Percentiles rank a stretch among this genome's conserved stretches.
Conservation (phyloP, 2,888 invertebrate genomes). For the Resseliella maxima region DNA sequence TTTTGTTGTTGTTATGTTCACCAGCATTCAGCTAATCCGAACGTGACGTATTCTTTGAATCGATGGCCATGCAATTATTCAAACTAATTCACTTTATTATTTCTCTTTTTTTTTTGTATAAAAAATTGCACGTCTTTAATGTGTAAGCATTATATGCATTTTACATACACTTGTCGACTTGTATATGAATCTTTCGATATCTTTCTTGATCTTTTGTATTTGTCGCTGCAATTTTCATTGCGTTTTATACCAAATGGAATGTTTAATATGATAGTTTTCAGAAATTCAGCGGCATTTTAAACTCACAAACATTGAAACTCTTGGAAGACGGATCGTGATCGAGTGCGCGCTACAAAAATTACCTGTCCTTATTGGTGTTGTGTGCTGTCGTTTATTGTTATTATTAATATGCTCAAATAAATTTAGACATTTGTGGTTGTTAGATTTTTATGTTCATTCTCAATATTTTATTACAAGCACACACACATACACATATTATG, state of each 20-base stretch:
- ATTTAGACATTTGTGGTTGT: conserved; percentile 21
- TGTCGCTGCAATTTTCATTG: neutral
- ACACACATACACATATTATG: no score
- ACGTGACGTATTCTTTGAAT: conserved; percentile 24
- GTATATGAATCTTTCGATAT: neutral
- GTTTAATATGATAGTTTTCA: conserved; percentile 32
- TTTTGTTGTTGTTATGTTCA: no score
- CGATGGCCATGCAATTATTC: conserved; percentile 41
- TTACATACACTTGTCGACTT: neutral
- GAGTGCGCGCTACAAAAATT: neutral
- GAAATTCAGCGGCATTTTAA: neutral
- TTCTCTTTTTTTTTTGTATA: neutral
- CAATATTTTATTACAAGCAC: neutral
- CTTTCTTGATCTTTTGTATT: neutral
- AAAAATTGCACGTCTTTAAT: conserved; percentile 5
- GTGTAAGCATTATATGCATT: conserved; percentile 1
- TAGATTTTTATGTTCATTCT: conserved; percentile 18
- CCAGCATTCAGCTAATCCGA: conserved; percentile 6
- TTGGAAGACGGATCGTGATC: conserved; percentile 5
- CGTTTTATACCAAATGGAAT: neutral
- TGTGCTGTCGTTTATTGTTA: conserved; percentile 14
- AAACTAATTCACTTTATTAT: conserved; percentile 37
- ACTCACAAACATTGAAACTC: neutral
- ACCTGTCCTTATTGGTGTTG: conserved; percentile 11
- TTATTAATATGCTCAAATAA: neutral